phyloP scores from a whole-genome alignment of 2,888 invertebrate species.

The Thereva nobilitata region DNA sequence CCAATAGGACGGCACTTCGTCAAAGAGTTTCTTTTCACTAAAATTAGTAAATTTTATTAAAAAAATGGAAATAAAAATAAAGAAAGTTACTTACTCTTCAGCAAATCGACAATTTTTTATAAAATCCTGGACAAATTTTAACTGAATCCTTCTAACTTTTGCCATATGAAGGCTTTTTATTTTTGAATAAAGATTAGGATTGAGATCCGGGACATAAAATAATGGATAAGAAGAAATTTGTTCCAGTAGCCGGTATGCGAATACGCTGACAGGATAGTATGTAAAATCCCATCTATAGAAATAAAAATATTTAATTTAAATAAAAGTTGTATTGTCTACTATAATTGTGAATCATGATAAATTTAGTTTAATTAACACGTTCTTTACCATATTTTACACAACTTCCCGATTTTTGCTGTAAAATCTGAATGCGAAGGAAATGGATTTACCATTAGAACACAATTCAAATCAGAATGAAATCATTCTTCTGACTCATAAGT shows the following conservation, averaged over 20 bases:
- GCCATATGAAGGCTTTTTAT: constrained; percentile 67
- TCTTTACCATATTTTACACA: too few relatives aligned
- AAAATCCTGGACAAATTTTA: constrained; percentile 72
- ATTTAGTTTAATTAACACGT: neutral
- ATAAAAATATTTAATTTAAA: constrained; percentile 6
- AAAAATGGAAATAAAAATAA: constrained; percentile 3
- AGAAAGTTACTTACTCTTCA: constrained; percentile 59
- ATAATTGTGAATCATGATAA: neutral
- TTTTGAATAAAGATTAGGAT: constrained; percentile 67
- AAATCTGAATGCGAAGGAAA: too few relatives aligned
- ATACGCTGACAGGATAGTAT: constrained; percentile 80
- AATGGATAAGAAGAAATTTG: constrained; percentile 78
- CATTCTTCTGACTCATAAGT: too few relatives aligned
- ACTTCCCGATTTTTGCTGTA: too few relatives aligned
- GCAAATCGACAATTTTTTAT: constrained; percentile 72
- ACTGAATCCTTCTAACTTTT: constrained; percentile 66
- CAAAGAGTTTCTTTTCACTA: constrained; percentile 62
- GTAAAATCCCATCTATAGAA: constrained; percentile 57
- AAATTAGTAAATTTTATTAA: constrained; percentile 57
- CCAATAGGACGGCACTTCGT: constrained; percentile 64
- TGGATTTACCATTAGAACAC: too few relatives aligned
- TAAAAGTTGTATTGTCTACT: neutral
- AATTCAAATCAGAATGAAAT: too few relatives aligned
- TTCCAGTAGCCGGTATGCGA: constrained; percentile 74
- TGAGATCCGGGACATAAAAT: constrained; percentile 74